Percentiles rank a stretch among this genome's conserved stretches.
Evolutionary conservation across 2,888 invertebrate species (phyloP).

Genomic region (Phyto melanocephala): DNA sequence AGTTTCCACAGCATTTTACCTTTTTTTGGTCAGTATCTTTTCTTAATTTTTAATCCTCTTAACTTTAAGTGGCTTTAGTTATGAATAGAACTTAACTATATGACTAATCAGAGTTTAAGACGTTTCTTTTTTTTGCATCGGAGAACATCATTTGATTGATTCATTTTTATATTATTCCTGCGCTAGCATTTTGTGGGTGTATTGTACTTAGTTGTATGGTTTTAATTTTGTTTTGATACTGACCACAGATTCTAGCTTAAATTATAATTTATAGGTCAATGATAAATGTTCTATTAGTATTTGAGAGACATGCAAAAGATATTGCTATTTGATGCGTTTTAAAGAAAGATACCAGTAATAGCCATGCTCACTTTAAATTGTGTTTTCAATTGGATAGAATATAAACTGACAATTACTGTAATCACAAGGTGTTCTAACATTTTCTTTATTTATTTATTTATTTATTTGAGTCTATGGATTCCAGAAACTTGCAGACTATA

Average conservation of each 20-base stretch:
- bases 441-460: no score
- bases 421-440: no score
- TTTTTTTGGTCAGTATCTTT: constrained; percentile 36
- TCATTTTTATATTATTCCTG: neutral
- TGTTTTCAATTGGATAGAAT: no score
- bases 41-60: constrained; percentile 67
- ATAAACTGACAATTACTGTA: no score
- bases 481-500: no score
- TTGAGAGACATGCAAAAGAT: neutral
- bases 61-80: constrained; percentile 50
- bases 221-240: neutral
- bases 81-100: constrained; percentile 57
- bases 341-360: no score
- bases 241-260: neutral
- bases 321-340: no score
- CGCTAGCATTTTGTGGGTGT: constrained; percentile 26
- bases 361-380: no score
- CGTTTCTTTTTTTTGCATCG: neutral
- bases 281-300: neutral
- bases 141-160: constrained; percentile 26
- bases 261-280: neutral
- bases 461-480: no score
- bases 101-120: constrained; percentile 68
- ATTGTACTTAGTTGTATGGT: neutral
- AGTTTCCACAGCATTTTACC: constrained; percentile 19